Percentiles rank a stretch among this genome's conserved stretches.
These are phyloP conservation scores for Zosterops pallidus DNA, from an alignment of 2,113 vertebrate genomes.

Conservation along the genomic window DNA sequence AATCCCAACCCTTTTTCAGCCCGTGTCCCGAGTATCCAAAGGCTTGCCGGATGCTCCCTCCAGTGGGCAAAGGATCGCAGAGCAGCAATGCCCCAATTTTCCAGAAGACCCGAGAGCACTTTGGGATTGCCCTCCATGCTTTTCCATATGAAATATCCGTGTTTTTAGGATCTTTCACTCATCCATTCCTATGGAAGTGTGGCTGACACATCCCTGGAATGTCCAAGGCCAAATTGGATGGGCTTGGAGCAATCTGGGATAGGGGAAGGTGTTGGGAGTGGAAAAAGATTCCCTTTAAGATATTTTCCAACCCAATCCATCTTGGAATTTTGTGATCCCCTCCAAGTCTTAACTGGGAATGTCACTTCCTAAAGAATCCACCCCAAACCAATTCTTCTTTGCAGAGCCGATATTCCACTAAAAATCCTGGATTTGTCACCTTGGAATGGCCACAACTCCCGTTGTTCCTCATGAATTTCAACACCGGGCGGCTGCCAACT, in stretches of 20 bases:
- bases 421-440: background rate
- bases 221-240: background rate
- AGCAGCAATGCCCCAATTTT: background rate
- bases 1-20: background rate
- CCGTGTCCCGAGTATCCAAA: background rate
- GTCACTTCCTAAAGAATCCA: background rate
- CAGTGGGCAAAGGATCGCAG: slow-evolving; percentile 42
- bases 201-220: background rate
- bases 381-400: background rate
- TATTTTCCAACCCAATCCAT: background rate
- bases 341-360: background rate
- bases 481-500: background rate
- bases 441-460: fast-evolving
- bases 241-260: background rate
- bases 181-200: background rate
- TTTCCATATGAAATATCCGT: background rate
- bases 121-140: background rate
- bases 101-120: background rate
- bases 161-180: background rate
- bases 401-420: background rate
- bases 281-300: background rate
- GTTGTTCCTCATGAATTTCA: background rate
- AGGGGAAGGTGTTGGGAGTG: background rate
- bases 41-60: slow-evolving; percentile 45
- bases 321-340: background rate